Percentiles rank a stretch among this genome's conserved stretches.
Evolutionary conservation across 2,797 vertebrate species (phyloP).

Genomic region (Semotilus atromaculatus): DNA sequence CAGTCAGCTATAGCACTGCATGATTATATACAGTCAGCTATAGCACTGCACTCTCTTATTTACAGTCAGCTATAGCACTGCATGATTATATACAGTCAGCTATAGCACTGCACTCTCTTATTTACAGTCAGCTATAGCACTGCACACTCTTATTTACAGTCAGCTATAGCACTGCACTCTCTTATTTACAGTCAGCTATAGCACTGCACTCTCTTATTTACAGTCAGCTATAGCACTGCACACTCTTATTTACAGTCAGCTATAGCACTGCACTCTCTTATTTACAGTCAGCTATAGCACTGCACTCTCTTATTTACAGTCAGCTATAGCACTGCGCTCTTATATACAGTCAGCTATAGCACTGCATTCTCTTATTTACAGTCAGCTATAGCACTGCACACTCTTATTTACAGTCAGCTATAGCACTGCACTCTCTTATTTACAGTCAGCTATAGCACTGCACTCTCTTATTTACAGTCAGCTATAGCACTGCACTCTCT

Average conservation of each 20-base stretch:
- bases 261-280: neutral
- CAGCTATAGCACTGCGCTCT: neutral
- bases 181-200: no score
- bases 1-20: neutral
- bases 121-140: neutral
- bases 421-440: neutral
- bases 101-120: constrained; percentile 48
- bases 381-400: neutral
- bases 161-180: neutral
- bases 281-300: no score
- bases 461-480: neutral
- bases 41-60: constrained; percentile 45
- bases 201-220: constrained; percentile 42
- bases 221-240: neutral
- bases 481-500: neutral
- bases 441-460: no score
- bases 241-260: neutral
- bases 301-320: neutral
- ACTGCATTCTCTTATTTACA: constrained; percentile 39
- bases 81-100: no score
- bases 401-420: neutral
- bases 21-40: no score
- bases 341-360: no score
- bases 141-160: neutral
- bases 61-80: neutral